These are phyloP conservation scores for Drosophila miranda DNA, from an alignment of 1,140 invertebrate genomes.

Conservation along the genomic window DNA sequence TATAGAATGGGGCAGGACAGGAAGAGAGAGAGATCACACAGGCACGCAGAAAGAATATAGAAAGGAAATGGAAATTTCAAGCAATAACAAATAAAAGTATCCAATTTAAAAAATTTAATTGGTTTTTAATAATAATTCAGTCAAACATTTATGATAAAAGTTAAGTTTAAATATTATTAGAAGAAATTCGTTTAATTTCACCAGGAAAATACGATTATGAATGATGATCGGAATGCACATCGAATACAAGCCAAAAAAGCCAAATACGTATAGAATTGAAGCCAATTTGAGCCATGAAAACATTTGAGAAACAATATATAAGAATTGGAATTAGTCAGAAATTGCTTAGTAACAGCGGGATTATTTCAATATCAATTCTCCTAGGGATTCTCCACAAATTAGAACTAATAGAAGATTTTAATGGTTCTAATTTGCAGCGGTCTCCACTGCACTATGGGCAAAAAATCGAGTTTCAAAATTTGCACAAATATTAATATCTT, in stretches of 20 bases:
- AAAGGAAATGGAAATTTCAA: constrained; percentile 12
- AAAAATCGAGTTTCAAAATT: too few relatives aligned
- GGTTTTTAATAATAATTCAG: background rate
- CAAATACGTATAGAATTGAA: constrained; percentile 15
- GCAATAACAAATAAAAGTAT: constrained; percentile 4
- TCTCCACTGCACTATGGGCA: too few relatives aligned
- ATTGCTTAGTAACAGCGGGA: constrained; percentile 1
- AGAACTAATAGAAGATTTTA: too few relatives aligned
- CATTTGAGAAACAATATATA: constrained; percentile 46
- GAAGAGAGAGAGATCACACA: constrained; percentile 24
- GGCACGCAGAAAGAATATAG: constrained; percentile 22
- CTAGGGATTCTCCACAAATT: background rate
- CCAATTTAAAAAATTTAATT: constrained; percentile 1
- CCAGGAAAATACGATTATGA: background rate
- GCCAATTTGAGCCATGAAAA: constrained; percentile 58
- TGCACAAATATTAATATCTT: too few relatives aligned
- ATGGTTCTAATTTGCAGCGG: too few relatives aligned
- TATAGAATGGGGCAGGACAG: constrained; percentile 17
- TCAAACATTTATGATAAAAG: background rate
- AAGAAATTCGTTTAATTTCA: background rate
- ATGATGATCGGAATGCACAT: constrained; percentile 2
- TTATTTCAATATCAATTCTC: background rate
- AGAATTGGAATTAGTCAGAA: constrained; percentile 53
- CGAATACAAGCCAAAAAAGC: constrained; percentile 32
- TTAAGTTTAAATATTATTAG: background rate